Base-by-base conservation (phyloP, 2,113 vertebrate genomes). In the Bombycilla garrulus region DNA sequence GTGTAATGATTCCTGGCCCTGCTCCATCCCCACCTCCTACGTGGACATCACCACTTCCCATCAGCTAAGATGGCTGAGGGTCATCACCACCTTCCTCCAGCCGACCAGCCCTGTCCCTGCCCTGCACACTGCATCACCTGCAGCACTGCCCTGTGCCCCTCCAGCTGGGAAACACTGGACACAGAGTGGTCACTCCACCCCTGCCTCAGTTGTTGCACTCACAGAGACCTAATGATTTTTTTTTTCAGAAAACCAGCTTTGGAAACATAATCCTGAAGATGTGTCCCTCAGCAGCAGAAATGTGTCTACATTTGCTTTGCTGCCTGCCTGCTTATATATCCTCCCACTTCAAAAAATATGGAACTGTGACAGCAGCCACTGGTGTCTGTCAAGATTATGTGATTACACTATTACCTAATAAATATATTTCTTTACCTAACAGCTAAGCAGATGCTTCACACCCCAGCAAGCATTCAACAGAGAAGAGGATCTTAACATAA, bases 371-470 rank as follows among this genome's bases (percentile, higher is more conserved):
- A 71, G 73, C 2, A 2, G 1, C 42, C 60, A 64, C 38, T 5
- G 1, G 69, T 31, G 70, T 86, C 89, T 93, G 60, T 48, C 86
- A 89, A 83, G 57, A 86, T 87, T 81, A 69, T 86, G 76, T 65
- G 69, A 79, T 90, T 90, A 84, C 35, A 51, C 51, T 86, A 88
- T 67, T 28, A 60, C n/a, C 65, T 53, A 82, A 88, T 85, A 86
- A 83, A 79, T 81, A n/a, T 69, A 81, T 90, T 79, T 86, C 80
- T 89, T 82, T 79, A 80, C 35, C 42, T 72, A 92, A 73, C 71
- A 89, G 60, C 60, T 86, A 86, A 91, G 42, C 61, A 92, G 93
- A 81, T 51, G 70, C 80, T 80, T 92, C 61, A 86, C 45, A 84
- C 65, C 45, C 47, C 50, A 80, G 51, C 77, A 92, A 91, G 42